phyloP scores from a whole-genome alignment of 2,888 invertebrate species.

The Drosophila subquinaria region DNA sequence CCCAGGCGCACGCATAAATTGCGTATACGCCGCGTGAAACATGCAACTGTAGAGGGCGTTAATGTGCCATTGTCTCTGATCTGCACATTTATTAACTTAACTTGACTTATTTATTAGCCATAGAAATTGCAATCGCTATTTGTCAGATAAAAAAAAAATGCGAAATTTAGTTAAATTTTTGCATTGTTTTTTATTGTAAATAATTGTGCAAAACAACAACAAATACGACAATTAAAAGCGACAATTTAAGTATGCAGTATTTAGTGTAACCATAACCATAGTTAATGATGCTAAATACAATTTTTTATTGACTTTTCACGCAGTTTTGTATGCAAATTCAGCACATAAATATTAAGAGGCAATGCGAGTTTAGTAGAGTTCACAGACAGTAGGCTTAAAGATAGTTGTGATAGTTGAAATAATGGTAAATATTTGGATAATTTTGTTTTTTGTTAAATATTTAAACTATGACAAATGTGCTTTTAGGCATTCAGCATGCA shows the following conservation, averaged over 20 bases:
- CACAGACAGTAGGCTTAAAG: neutral
- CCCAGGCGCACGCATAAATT: slow-evolving; percentile 16
- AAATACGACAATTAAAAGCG: slow-evolving; percentile 21
- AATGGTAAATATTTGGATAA: neutral
- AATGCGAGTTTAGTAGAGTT: neutral
- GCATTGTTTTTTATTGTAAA: slow-evolving; percentile 3
- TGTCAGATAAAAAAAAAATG: neutral
- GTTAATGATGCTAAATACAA: slow-evolving; percentile 3
- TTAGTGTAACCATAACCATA: neutral
- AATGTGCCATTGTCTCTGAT: slow-evolving; percentile 29
- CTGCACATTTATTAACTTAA: slow-evolving; percentile 2
- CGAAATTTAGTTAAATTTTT: neutral
- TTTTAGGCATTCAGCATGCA: neutral
- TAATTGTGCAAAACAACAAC: slow-evolving; percentile 23
- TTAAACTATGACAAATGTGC: neutral
- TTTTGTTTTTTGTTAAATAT: neutral
- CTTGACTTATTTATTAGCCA: slow-evolving; percentile 28
- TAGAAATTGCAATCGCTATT: slow-evolving; percentile 8
- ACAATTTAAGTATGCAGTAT: slow-evolving; percentile 4
- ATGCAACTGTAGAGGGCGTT: neutral
- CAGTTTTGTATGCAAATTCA: slow-evolving; percentile 14
- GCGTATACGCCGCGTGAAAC: slow-evolving; percentile 34
- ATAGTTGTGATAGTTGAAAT: neutral
- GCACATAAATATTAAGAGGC: slow-evolving; percentile 2
- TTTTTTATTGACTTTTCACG: slow-evolving; percentile 2